Conservation (phyloP, 2,797 vertebrate species). For the Oophaga sylvatica region DNA sequence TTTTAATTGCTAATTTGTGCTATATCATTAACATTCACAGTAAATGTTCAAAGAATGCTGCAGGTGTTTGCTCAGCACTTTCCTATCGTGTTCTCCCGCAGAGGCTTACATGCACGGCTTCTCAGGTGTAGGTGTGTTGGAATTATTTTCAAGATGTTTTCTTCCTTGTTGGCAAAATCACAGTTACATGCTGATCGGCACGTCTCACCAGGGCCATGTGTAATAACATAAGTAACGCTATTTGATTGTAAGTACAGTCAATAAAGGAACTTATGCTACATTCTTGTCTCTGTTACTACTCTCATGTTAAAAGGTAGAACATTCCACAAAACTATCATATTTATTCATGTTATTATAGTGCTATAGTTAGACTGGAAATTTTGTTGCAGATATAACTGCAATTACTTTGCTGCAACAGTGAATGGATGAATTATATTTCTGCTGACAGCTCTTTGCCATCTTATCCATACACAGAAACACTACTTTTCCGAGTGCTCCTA, state of each 20-base stretch:
- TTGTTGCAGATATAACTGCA: no score
- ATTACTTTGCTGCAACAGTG: no score
- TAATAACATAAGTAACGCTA: conserved; percentile 2
- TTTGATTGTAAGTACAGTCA: background rate
- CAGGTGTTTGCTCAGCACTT: background rate
- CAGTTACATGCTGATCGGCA: conserved; percentile 44
- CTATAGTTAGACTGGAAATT: background rate
- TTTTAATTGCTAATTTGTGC: no score
- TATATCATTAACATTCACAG: background rate
- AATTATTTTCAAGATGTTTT: conserved; percentile 1
- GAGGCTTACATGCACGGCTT: background rate
- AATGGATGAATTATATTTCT: no score
- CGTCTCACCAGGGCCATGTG: conserved; percentile 39
- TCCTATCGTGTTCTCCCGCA: background rate
- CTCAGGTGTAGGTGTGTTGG: conserved; percentile 41
- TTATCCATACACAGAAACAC: no score
- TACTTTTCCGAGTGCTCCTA: no score
- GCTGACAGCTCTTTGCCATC: no score
- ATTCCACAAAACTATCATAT: background rate
- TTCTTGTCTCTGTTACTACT: background rate
- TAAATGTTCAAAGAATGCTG: background rate
- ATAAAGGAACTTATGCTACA: background rate
- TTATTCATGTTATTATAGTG: background rate
- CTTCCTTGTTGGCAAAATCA: conserved; percentile 52
- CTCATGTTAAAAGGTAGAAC: no score